These are phyloP conservation scores for Himantopus leucocephalus DNA, from an alignment of 2,113 vertebrate genomes.

Conservation along the genomic window DNA sequence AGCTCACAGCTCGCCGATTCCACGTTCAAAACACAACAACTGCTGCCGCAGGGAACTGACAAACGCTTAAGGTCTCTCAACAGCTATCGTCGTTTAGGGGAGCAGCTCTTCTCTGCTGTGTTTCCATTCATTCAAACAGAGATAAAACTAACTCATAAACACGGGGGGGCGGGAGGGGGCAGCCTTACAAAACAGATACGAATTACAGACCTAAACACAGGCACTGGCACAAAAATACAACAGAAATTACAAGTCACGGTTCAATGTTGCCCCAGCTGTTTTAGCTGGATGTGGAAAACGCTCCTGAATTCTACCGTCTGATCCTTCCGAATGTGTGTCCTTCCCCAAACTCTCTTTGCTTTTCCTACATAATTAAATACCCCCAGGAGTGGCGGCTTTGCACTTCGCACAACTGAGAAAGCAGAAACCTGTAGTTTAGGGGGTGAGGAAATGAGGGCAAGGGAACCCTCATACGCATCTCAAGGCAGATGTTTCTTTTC, in stretches of 20 bases:
- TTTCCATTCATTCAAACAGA: not conserved
- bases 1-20: not conserved
- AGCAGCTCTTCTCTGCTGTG: not conserved
- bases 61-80: not conserved
- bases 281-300: not conserved
- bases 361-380: not conserved
- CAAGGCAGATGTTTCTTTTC: not conserved
- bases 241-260: not conserved
- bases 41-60: not conserved
- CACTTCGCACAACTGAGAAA: not conserved
- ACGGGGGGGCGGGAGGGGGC: accelerated
- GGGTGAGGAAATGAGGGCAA: not conserved
- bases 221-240: not conserved
- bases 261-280: not conserved
- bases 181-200: not conserved
- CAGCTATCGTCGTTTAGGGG: not conserved
- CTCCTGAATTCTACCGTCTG: not conserved
- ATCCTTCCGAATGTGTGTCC: not conserved
- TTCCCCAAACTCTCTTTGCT: not conserved
- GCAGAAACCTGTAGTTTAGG: not conserved
- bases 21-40: not conserved
- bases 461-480: not conserved
- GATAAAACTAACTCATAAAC: not conserved
- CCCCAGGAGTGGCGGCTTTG: not conserved
- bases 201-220: not conserved